Base-by-base conservation (phyloP, 2,797 vertebrate species). In the Lemur catta region DNA sequence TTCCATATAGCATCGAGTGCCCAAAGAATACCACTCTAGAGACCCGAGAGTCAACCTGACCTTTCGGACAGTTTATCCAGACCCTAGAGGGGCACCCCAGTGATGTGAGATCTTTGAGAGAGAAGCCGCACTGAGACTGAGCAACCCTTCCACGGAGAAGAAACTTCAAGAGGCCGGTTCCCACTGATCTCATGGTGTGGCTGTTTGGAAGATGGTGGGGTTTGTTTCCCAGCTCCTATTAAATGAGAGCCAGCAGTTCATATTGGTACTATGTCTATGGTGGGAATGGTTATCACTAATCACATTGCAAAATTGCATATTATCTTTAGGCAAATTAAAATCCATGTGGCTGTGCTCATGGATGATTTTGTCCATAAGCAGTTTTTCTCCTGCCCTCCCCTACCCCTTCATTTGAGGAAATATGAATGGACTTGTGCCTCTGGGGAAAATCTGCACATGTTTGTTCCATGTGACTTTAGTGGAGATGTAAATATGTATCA, bases 1-100 rank as follows among this genome's bases (percentile, higher is more conserved):
- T 95, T 97, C 57, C 52, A 6, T 74, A 52, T 98, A 99, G 99
- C 99, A 99, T 98, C 99, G 99, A 90, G 99, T 99, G 91, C 99
- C 99, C 61, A 99, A 99, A 98, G 99, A 99, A 90, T 99, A 99
- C 98, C 99, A 99, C 63, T 99, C 99, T 78, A 99, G 99, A 72
- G 99, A 98, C 26, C 99, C 99, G 1, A 98, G 99, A 96, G 99
- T 99, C 97, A 99, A 99, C 98, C 97, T 99, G 97, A 99, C 99
- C 90, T 99, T 99, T 98, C 99, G 99, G 93, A 99, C 98, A 11
- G 99, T 99, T 97, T 97, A 98, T 96, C 98, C 99, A 13, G 99
- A 99, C 91, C 98, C 98, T 0, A 94, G 76, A 82, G 95, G 95
- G 95, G 78, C 63, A 14, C 84, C 74, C 84, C 89, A 95, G 81